Base-by-base conservation (phyloP, 2,113 vertebrate species). In the Sylvilagus bachmani region DNA sequence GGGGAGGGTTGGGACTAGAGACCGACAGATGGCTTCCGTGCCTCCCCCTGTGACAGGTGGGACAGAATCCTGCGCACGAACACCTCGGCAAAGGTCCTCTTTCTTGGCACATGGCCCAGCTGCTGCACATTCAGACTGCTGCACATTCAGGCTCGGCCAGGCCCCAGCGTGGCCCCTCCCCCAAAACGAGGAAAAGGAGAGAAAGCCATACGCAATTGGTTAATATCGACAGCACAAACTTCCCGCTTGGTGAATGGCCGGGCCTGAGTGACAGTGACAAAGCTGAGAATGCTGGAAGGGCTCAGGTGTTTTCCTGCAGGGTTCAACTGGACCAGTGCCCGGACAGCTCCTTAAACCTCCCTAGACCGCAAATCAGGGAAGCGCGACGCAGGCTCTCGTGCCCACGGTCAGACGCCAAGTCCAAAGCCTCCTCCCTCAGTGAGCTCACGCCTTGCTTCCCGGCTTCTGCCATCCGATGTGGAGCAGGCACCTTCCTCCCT, bases 21-120 rank as follows among this genome's bases (percentile, higher is more conserved):
- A 36, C 49, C 51, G 81, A 61, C 96, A 96, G 97, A 96, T 87
- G 96, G 91, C n/a, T 66, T 62, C 89, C 0, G 1, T 85, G 86
- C 89, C 95, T 94, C 73, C 58, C 82, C 73, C 62, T 38, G 55
- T n/a, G 77, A 74, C 96, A 97, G 95, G 95, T 94, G 86, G 93
- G 74, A 86, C 8, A n/a, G 80, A 75, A 11, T 62, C 62, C 70
- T 90, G 79, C 51, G 53, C 66, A 16, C 10, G 36, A 93, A 29
- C 86, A 33, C 62, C 16, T 89, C 89, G 38, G 19, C 6, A 27
- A 90, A 89, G 82, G 79, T 49, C 69, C 49, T 64, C 69, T 24
- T 27, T 22, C 19, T 13, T 10, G 64, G 89, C 61, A 31, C 1
- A 0, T 55, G 73, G 12, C 14, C 0, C 24, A 66, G 49, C 61